phyloP scores from a whole-genome alignment of 2,797 vertebrate species.

The Lithobates sylvaticus region DNA sequence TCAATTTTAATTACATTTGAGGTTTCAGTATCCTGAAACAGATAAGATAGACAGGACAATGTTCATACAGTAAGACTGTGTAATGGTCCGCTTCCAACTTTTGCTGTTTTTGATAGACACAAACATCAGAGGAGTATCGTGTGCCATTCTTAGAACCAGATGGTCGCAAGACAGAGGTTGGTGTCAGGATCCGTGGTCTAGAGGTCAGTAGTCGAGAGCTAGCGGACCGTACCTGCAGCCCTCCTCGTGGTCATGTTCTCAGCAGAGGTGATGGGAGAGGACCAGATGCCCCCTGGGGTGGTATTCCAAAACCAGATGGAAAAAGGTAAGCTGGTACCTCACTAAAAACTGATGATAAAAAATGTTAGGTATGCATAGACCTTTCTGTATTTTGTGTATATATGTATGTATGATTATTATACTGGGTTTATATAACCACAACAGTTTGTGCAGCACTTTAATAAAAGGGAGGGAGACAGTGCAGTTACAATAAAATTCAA shows the following conservation, averaged over 20 bases:
- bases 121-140: not conserved
- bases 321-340: slow-evolving; percentile 57
- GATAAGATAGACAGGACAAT: not conserved
- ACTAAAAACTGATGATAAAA: not conserved
- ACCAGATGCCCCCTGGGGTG: slow-evolving; percentile 73
- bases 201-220: slow-evolving; percentile 94
- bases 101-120: slow-evolving; percentile 6
- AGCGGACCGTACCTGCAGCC: slow-evolving; percentile 88
- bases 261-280: slow-evolving; percentile 81
- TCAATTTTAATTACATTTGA: no score
- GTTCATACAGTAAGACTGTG: not conserved
- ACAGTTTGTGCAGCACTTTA: no score
- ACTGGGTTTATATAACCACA: no score
- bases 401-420: no score
- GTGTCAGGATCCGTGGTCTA: slow-evolving; percentile 87
- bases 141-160: slow-evolving; percentile 41
- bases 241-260: slow-evolving; percentile 87
- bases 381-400: not conserved
- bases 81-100: not conserved
- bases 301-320: slow-evolving; percentile 71
- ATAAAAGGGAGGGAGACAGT: no score
- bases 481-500: no score
- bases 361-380: not conserved
- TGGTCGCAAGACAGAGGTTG: slow-evolving; percentile 46
- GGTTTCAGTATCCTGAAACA: no score